A percentile compares a stretch with the other conserved stretches of the same genome.
These are phyloP conservation scores for Agapornis roseicollis DNA, from an alignment of 2,113 vertebrate species.

Conservation along the genomic window DNA sequence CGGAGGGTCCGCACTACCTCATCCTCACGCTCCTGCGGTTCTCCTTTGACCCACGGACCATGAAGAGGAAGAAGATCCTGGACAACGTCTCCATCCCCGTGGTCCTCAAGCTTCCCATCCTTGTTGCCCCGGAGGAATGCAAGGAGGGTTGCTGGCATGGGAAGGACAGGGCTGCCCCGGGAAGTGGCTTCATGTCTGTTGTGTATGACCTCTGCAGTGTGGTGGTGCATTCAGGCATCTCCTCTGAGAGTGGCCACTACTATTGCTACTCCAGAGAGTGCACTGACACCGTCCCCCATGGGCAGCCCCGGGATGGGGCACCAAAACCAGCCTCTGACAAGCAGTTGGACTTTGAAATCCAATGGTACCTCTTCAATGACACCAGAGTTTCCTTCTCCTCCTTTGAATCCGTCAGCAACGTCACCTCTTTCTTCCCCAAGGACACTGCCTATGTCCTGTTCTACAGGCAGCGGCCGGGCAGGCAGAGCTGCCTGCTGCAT, in stretches of 20 bases:
- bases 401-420: constrained; percentile 79
- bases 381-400: constrained; percentile 84
- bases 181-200: constrained; percentile 35
- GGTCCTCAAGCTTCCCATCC: constrained; percentile 76
- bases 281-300: rapidly evolving
- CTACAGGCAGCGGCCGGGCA: constrained; percentile 70
- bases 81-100: constrained; percentile 77
- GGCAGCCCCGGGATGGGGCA: background rate
- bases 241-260: constrained; percentile 83
- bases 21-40: constrained; percentile 81
- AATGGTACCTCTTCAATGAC: constrained; percentile 86
- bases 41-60: constrained; percentile 78
- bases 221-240: constrained; percentile 82
- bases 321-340: background rate
- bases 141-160: background rate
- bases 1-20: constrained; percentile 79
- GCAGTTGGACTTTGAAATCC: constrained; percentile 69
- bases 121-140: background rate
- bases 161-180: background rate
- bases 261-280: constrained; percentile 84
- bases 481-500: background rate
- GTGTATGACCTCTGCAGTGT: constrained; percentile 81
- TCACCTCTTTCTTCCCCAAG: constrained; percentile 83
- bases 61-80: constrained; percentile 83
- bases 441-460: constrained; percentile 84